These are phyloP conservation scores for Dichetophora obliterata DNA, from an alignment of 2,888 invertebrate species.

Conservation along the genomic window DNA sequence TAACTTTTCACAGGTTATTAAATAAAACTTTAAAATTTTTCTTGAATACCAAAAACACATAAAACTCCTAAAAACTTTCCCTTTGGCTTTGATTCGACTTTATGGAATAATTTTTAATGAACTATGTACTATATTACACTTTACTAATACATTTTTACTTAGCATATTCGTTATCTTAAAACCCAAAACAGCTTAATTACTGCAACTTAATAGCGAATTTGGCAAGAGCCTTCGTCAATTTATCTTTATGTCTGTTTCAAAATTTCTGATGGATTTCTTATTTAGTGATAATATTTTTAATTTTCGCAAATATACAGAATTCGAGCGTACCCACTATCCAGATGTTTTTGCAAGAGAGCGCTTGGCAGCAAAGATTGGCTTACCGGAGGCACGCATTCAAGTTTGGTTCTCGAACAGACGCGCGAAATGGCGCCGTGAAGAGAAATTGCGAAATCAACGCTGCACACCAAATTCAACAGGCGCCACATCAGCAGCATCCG, in stretches of 20 bases:
- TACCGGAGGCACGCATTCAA: constrained; percentile 95
- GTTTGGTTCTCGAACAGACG: constrained; percentile 90
- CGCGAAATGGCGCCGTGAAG: constrained; percentile 99
- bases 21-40: too few species aligned
- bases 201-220: too few species aligned
- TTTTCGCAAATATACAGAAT: constrained; percentile 75
- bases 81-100: too few species aligned
- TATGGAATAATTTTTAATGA: too few species aligned
- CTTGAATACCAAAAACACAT: too few species aligned
- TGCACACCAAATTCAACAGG: constrained; percentile 71
- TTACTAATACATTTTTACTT: too few species aligned
- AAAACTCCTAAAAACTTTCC: too few species aligned
- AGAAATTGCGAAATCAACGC: constrained; percentile 95
- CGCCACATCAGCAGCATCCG: constrained; percentile 51
- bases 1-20: too few species aligned
- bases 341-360: constrained; percentile 94
- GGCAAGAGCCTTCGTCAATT: background rate
- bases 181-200: too few species aligned
- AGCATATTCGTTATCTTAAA: too few species aligned
- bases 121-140: too few species aligned
- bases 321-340: constrained; percentile 94
- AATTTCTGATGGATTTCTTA: background rate
- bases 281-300: background rate
- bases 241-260: too few species aligned
- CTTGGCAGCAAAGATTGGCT: constrained; percentile 90